A percentile compares a stretch with the other conserved stretches of the same genome.
These are phyloP conservation scores for Microcebus jonahi DNA, from an alignment of 2,113 vertebrate genomes.

Conservation along the genomic window DNA sequence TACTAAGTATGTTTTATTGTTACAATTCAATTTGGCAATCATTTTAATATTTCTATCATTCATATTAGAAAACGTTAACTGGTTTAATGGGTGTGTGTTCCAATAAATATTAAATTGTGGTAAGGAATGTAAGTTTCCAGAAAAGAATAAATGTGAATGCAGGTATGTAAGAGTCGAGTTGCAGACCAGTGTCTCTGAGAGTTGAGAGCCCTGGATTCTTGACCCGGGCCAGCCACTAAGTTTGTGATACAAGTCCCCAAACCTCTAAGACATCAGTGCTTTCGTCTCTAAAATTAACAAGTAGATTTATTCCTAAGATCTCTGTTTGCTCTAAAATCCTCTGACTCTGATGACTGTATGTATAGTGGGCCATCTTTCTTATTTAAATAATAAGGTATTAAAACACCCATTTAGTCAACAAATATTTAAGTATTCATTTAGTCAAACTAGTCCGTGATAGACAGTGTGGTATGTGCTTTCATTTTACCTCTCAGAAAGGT, in stretches of 20 bases:
- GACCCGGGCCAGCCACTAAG: fast-evolving
- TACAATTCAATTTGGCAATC: constrained; percentile 63
- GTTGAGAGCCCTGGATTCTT: fast-evolving
- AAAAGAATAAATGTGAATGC: fast-evolving
- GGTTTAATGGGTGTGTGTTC: constrained; percentile 48
- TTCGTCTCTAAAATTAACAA: neutral
- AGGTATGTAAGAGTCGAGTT: fast-evolving
- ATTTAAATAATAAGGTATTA: neutral
- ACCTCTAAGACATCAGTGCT: neutral
- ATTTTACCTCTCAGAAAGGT: constrained; percentile 71
- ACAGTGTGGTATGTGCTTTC: fast-evolving
- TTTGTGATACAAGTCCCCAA: no score
- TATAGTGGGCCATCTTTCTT: neutral
- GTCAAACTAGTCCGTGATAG: fast-evolving
- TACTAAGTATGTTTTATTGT: constrained; percentile 72
- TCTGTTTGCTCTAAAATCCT: neutral
- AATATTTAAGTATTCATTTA: neutral
- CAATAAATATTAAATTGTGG: neutral
- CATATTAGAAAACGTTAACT: constrained; percentile 52
- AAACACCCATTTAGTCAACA: neutral
- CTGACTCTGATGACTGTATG: neutral
- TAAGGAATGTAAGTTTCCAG: neutral
- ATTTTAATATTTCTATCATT: constrained; percentile 62
- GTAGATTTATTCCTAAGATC: neutral
- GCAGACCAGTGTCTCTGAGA: neutral